These are phyloP conservation scores for Drosophila nigrodunni DNA, from an alignment of 1,140 invertebrate species.

Conservation along the genomic window DNA sequence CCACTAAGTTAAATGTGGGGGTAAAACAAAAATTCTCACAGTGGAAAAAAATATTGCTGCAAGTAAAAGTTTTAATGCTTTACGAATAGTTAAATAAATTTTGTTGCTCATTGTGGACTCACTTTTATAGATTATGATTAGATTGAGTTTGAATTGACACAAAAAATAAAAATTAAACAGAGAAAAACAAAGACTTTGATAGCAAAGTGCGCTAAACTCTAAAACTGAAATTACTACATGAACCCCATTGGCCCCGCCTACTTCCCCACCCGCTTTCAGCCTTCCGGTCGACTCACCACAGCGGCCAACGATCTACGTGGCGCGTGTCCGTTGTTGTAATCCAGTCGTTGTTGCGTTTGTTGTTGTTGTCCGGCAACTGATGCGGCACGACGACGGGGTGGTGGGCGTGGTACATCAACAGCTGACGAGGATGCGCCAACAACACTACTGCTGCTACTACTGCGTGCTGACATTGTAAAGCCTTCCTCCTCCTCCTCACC, in stretches of 20 bases:
- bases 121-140: slow-evolving; percentile 45
- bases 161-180: slow-evolving; percentile 24
- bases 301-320: slow-evolving; percentile 76
- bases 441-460: slow-evolving; percentile 34
- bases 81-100: not conserved
- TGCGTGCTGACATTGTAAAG: slow-evolving; percentile 66
- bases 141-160: slow-evolving; percentile 57
- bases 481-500: not conserved
- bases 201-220: not conserved
- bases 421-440: slow-evolving; percentile 46
- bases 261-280: not conserved
- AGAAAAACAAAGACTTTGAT: slow-evolving; percentile 5
- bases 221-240: not conserved
- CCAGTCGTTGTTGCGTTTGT: slow-evolving; percentile 62
- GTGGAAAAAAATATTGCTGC: not conserved
- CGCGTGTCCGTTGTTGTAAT: slow-evolving; percentile 70
- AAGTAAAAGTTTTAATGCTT: not conserved
- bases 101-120: slow-evolving; percentile 29
- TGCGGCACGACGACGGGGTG: slow-evolving; percentile 73
- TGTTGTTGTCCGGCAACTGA: slow-evolving; percentile 78
- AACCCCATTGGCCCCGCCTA: not conserved
- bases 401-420: slow-evolving; percentile 71
- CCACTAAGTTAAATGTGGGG: not conserved
- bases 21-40: not conserved
- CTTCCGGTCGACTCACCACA: slow-evolving; percentile 60